phyloP scores from a whole-genome alignment of 2,113 vertebrate genomes.

The Todiramphus chloris region DNA sequence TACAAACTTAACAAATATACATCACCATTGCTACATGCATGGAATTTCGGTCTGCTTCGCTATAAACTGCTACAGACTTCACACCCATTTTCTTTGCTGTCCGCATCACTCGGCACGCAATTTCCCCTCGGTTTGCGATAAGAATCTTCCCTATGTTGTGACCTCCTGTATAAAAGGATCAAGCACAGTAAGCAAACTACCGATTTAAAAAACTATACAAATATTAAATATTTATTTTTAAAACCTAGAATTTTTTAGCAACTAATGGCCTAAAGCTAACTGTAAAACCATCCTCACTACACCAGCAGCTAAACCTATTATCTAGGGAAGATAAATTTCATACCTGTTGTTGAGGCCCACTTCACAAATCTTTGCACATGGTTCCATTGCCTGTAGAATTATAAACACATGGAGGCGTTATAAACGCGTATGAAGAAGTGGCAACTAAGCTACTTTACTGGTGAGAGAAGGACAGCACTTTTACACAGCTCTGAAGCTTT shows the following conservation, averaged over 20 bases:
- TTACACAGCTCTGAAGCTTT: neutral
- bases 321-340: neutral
- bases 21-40: conserved; percentile 97
- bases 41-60: conserved; percentile 89
- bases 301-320: neutral
- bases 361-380: conserved; percentile 58
- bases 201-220: neutral
- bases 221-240: neutral
- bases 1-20: neutral
- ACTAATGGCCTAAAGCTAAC: neutral
- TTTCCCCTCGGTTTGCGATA: conserved; percentile 96
- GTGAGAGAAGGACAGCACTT: neutral
- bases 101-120: conserved; percentile 95
- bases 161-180: conserved; percentile 69
- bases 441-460: neutral
- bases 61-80: conserved; percentile 94
- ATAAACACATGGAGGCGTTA: conserved; percentile 12
- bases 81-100: conserved; percentile 95
- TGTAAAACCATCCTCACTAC: neutral
- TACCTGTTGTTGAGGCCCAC: conserved; percentile 72
- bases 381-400: conserved; percentile 69
- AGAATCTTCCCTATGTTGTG: conserved; percentile 89
- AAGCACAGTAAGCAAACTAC: neutral
- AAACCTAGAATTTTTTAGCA: neutral
- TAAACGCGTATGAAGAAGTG: neutral